Percentiles rank a stretch among this genome's conserved stretches.
These are phyloP conservation scores for Clarias macrocephalus DNA, from an alignment of 2,113 vertebrate species.

Conservation along the genomic window DNA sequence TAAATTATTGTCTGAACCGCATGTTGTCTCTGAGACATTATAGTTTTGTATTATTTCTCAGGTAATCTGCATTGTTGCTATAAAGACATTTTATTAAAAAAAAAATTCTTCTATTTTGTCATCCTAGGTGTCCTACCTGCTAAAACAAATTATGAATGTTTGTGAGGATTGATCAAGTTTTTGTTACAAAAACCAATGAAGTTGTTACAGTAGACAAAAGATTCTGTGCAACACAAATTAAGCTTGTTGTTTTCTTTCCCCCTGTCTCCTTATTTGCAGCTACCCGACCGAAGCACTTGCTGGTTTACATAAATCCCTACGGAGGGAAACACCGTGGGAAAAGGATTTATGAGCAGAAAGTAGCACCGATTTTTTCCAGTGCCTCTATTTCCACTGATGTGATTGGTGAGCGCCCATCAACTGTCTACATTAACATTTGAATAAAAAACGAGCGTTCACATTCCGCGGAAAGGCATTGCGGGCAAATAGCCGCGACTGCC, in stretches of 20 bases:
- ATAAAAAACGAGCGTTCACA: conserved; percentile 69
- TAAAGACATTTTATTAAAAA: neutral
- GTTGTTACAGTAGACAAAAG: conserved; percentile 46
- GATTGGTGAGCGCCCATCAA: conserved; percentile 79
- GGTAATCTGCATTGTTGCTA: neutral
- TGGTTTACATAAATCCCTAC: conserved; percentile 93
- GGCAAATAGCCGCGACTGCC: conserved; percentile 53
- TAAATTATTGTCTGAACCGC: neutral
- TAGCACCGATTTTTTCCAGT: conserved; percentile 83
- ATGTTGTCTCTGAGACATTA: neutral
- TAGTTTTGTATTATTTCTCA: neutral
- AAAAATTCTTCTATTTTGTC: neutral
- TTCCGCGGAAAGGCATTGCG: conserved; percentile 61
- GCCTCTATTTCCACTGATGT: conserved; percentile 84
- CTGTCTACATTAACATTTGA: conserved; percentile 63
- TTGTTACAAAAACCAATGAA: conserved; percentile 61
- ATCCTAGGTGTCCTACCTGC: too few species aligned
- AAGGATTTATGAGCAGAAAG: conserved; percentile 86
- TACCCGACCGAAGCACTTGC: conserved; percentile 82
- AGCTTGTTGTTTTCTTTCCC: conserved; percentile 49
- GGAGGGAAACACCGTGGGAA: conserved; percentile 84
- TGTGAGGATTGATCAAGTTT: conserved; percentile 52
- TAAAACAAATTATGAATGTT: conserved; percentile 48
- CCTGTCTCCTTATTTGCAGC: conserved; percentile 66
- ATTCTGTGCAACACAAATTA: conserved; percentile 48